Evolutionary conservation across 2,797 vertebrate species (phyloP).

Genomic region (Xenops minutus): DNA sequence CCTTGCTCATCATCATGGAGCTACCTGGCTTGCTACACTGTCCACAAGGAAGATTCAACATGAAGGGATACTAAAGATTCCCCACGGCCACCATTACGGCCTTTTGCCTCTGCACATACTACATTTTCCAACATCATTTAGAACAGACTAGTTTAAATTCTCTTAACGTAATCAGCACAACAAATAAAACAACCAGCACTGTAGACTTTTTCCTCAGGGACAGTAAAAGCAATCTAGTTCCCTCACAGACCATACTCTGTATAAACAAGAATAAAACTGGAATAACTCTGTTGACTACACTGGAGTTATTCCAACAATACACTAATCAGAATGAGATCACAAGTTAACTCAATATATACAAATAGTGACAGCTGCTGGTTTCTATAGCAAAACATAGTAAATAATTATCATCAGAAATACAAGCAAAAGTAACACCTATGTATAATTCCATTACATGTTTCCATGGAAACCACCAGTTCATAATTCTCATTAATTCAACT

Average conservation of each 20-base stretch:
- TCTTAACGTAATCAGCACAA: not conserved
- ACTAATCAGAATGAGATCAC: conserved; percentile 58
- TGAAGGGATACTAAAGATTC: not conserved
- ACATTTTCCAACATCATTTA: not conserved
- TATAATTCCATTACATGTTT: not conserved
- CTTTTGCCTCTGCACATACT: not conserved
- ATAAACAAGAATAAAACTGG: conserved; percentile 26
- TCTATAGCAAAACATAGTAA: conserved; percentile 53
- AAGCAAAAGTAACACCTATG: conserved; percentile 33
- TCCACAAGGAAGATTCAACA: not conserved
- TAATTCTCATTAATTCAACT: not conserved
- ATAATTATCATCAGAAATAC: conserved; percentile 16
- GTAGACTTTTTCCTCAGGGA: not conserved
- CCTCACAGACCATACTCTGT: not conserved
- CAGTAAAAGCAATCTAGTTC: not conserved
- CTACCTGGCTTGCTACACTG: not conserved
- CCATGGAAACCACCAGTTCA: not conserved
- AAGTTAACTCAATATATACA: conserved; percentile 28
- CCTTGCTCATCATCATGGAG: not conserved
- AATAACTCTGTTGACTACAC: conserved; percentile 4
- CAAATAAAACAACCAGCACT: not conserved
- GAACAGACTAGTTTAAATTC: not conserved
- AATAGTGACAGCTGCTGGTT: conserved; percentile 53
- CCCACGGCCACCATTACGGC: not conserved
- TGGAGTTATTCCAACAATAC: conserved; percentile 37